Evolutionary conservation across 1,140 invertebrate species (phyloP).

Genomic region (Batillaria attramentaria): DNA sequence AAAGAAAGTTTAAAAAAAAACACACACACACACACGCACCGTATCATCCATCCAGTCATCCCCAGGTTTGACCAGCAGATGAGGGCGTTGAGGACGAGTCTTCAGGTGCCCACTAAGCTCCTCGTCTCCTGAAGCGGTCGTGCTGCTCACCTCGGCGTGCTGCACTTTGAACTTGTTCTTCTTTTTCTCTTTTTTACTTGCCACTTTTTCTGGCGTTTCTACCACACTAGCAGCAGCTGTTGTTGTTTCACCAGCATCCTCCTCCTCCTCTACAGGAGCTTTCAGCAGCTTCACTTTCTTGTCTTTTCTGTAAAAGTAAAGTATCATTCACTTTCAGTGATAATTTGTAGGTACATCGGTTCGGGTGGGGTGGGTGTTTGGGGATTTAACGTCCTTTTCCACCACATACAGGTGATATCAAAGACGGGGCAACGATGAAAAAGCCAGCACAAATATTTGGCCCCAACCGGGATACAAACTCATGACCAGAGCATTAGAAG

Average conservation of each 20-base stretch:
- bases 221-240: neutral
- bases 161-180: slow-evolving; percentile 61
- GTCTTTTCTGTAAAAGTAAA: slow-evolving; percentile 1
- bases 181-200: slow-evolving; percentile 45
- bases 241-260: slow-evolving; percentile 12
- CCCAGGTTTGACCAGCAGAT: slow-evolving; percentile 58
- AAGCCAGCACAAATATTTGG: too few relatives aligned
- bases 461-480: too few relatives aligned
- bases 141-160: slow-evolving; percentile 60
- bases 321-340: neutral
- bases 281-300: slow-evolving; percentile 14
- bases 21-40: slow-evolving; percentile 4
- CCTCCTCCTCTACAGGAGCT: neutral
- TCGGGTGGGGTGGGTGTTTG: too few relatives aligned
- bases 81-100: slow-evolving; percentile 43
- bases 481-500: too few relatives aligned
- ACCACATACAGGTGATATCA: too few relatives aligned
- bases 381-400: too few relatives aligned
- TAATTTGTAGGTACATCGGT: too few relatives aligned
- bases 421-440: too few relatives aligned
- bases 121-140: slow-evolving; percentile 31
- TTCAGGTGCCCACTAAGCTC: slow-evolving; percentile 26
- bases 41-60: slow-evolving; percentile 53
- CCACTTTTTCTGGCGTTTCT: neutral
- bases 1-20: too few relatives aligned